phyloP scores from a whole-genome alignment of 1,140 invertebrate genomes.

The Eurytemora carolleeae region DNA sequence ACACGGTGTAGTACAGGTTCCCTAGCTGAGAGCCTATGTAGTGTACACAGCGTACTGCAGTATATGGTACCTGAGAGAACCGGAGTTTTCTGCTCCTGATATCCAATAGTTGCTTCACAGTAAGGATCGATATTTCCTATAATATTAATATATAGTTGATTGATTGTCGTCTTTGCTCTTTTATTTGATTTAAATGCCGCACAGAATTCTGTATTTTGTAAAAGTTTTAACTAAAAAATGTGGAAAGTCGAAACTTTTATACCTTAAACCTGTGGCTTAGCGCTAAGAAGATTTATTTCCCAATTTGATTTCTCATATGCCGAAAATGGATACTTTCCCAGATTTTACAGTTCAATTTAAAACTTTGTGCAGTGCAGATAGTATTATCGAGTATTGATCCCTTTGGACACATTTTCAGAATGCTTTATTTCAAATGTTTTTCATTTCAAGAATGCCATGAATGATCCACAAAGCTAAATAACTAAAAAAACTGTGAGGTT shows the following conservation, averaged over 20 bases:
- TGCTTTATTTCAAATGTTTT: too few species aligned
- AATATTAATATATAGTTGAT: too few species aligned
- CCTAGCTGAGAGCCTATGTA: background rate
- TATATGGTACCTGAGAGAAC: background rate
- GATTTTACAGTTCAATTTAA: too few species aligned
- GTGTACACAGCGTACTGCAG: background rate
- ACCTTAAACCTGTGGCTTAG: background rate
- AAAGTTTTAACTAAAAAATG: background rate
- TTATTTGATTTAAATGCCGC: background rate
- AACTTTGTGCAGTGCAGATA: too few species aligned
- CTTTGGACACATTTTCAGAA: too few species aligned
- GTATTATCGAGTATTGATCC: too few species aligned
- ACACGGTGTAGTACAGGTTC: background rate
- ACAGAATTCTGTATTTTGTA: too few species aligned
- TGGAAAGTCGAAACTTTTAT: background rate
- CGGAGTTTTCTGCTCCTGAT: background rate
- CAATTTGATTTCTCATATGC: background rate
- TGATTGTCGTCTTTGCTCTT: too few species aligned
- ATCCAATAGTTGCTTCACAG: background rate
- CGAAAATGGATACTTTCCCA: too few species aligned
- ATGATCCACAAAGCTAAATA: too few species aligned
- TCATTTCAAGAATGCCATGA: too few species aligned
- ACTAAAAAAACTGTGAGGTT: too few species aligned
- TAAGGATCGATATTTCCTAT: background rate
- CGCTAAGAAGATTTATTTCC: background rate